Conservation (phyloP, 1,140 invertebrate species). For the Coenobita brevimanus region DNA sequence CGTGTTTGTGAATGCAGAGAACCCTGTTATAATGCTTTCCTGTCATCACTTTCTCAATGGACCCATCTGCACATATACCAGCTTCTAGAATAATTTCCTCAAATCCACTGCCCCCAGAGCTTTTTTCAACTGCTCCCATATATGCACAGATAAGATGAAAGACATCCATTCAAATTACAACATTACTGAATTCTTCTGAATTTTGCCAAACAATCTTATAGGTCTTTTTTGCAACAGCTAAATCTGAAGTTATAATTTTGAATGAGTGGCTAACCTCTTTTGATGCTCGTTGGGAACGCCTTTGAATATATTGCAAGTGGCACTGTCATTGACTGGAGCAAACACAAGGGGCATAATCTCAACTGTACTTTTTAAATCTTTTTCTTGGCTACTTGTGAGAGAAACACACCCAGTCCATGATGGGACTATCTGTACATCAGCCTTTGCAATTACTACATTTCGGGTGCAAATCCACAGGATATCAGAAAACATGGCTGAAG, state of each 20-base stretch:
- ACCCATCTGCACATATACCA: too few species aligned
- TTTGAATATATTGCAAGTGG: constrained; percentile 1
- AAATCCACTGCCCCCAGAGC: too few species aligned
- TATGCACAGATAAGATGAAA: too few species aligned
- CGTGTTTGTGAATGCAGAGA: not conserved
- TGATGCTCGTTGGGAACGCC: constrained; percentile 12
- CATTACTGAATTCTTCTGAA: not conserved
- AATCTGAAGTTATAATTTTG: not conserved
- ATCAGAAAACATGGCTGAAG: not conserved
- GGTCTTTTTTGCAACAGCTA: constrained; percentile 13
- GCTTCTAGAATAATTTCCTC: too few species aligned
- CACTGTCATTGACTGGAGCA: not conserved
- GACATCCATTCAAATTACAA: not conserved
- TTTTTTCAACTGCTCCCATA: too few species aligned
- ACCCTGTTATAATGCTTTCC: not conserved
- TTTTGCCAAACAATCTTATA: not conserved
- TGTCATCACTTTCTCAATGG: too few species aligned
- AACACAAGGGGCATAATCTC: not conserved
- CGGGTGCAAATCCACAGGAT: constrained; percentile 10
- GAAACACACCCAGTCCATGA: constrained; percentile 24
- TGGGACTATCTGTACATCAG: not conserved
- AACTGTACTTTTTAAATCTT: not conserved
- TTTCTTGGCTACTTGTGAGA: not conserved
- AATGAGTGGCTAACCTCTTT: not conserved
- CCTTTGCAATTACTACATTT: not conserved